Percentiles rank a stretch among this genome's conserved stretches.
Evolutionary conservation across 2,113 vertebrate genomes (phyloP).

Genomic region (Willisornis vidua): DNA sequence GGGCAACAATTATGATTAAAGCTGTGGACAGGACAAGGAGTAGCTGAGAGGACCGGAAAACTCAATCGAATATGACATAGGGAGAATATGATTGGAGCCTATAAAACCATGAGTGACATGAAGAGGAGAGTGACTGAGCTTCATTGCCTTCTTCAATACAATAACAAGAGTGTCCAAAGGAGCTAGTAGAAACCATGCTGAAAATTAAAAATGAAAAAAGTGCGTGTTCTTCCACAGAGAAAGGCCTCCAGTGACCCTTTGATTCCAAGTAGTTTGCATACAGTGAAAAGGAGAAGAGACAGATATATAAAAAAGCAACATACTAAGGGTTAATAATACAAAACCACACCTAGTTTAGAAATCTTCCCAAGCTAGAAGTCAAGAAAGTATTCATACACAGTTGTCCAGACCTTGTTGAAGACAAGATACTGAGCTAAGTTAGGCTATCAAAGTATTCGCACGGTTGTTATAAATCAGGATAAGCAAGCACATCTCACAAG

Average conservation of each 20-base stretch:
- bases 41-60: neutral
- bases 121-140: neutral
- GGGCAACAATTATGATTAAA: neutral
- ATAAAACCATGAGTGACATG: neutral
- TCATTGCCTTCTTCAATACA: neutral
- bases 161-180: neutral
- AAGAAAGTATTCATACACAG: neutral
- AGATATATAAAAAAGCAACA: neutral
- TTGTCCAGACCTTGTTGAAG: neutral
- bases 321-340: neutral
- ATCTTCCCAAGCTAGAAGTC: neutral
- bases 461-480: neutral
- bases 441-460: neutral
- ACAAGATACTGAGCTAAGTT: neutral
- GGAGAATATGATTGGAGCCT: neutral
- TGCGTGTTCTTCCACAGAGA: neutral
- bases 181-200: neutral
- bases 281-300: neutral
- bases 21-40: neutral
- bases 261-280: neutral
- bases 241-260: neutral
- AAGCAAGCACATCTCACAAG: neutral
- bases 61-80: neutral
- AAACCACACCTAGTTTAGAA: neutral
- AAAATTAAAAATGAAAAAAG: neutral